These are phyloP conservation scores for Tenebrio molitor DNA, from an alignment of 1,140 invertebrate species.

Conservation along the genomic window DNA sequence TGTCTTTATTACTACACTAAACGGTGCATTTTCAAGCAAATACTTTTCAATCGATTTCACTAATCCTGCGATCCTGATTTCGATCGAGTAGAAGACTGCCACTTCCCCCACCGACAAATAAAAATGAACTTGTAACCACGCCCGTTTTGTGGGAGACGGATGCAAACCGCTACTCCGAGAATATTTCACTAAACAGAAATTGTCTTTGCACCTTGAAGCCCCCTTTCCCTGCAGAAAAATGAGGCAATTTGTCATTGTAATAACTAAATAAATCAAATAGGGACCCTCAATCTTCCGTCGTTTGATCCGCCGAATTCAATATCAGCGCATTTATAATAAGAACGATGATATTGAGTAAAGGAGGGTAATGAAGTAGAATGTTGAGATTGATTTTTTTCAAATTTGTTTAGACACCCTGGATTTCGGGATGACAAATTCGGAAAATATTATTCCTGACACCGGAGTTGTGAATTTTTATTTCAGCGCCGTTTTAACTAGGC, in stretches of 20 bases:
- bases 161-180: too few species aligned
- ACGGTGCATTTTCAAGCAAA: slow-evolving; percentile 34
- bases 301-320: slow-evolving; percentile 33
- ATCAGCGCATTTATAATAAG: slow-evolving; percentile 32
- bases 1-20: slow-evolving; percentile 43
- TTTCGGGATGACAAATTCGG: neutral
- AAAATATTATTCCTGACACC: neutral
- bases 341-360: slow-evolving; percentile 24
- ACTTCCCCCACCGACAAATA: neutral
- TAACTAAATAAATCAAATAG: slow-evolving; percentile 44
- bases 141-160: too few species aligned
- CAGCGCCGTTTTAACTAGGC: neutral
- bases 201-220: slow-evolving; percentile 11
- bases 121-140: neutral
- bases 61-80: neutral
- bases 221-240: slow-evolving; percentile 24
- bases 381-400: slow-evolving; percentile 22
- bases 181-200: too few species aligned
- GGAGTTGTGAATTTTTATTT: neutral
- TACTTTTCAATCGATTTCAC: slow-evolving; percentile 14
- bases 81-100: neutral
- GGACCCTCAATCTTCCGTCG: slow-evolving; percentile 16
- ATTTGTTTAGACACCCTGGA: neutral
- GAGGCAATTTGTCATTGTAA: slow-evolving; percentile 41
- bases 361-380: slow-evolving; percentile 13